phyloP scores from a whole-genome alignment of 2,797 vertebrate genomes.

The Scomberomorus guttatus region DNA sequence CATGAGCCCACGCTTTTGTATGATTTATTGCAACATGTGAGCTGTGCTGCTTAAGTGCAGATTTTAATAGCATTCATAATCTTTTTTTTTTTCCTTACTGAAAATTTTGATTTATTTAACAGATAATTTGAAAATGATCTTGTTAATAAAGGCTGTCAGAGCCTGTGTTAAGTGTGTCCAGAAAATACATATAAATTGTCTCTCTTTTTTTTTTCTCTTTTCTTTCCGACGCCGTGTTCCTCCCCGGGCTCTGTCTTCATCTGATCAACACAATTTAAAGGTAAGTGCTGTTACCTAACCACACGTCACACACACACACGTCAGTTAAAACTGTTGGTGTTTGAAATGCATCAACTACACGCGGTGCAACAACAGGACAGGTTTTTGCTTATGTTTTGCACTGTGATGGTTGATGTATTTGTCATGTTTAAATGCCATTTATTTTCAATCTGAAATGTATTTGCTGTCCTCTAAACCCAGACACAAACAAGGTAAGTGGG shows the following conservation, averaged over 20 bases:
- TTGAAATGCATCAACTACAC: constrained; percentile 18
- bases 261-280: constrained; percentile 62
- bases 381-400: constrained; percentile 7
- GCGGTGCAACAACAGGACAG: constrained; percentile 8
- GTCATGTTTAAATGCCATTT: not conserved
- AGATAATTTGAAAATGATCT: not conserved
- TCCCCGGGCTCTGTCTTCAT: constrained; percentile 20
- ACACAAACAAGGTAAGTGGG: constrained; percentile 65
- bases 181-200: constrained; percentile 25
- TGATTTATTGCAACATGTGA: constrained; percentile 44
- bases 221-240: constrained; percentile 48
- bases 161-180: not conserved
- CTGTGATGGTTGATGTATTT: constrained; percentile 17
- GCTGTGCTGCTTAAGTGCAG: constrained; percentile 12
- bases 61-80: constrained; percentile 20
- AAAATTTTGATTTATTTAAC: constrained; percentile 1
- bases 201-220: constrained; percentile 28
- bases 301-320: not conserved
- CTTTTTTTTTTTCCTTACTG: not conserved
- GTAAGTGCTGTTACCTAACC: constrained; percentile 68
- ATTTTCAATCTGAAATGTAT: constrained; percentile 28
- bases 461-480: constrained; percentile 26
- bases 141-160: constrained; percentile 33
- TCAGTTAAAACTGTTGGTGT: not conserved
- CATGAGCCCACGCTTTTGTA: not conserved